Percentiles rank a stretch among this genome's conserved stretches.
Conservation (phyloP, 2,888 invertebrate genomes). For the Cerastis leucographa region DNA sequence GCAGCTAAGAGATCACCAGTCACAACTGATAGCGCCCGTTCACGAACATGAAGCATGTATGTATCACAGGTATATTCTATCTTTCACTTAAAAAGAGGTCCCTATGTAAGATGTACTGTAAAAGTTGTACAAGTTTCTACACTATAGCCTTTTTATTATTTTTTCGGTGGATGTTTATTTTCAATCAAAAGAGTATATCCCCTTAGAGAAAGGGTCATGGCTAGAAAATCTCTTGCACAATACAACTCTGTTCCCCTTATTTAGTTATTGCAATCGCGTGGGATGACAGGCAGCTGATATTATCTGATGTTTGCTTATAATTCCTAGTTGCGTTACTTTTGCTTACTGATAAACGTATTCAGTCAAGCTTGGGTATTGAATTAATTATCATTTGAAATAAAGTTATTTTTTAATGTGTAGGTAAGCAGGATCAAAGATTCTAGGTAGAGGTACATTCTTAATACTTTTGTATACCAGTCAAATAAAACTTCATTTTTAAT, state of each 20-base stretch:
- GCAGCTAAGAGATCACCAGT: no score
- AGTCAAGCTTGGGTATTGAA: not conserved
- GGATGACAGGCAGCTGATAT: constrained; percentile 39
- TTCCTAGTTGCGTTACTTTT: constrained; percentile 1
- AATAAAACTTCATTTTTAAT: no score
- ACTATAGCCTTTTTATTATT: no score
- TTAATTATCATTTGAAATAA: not conserved
- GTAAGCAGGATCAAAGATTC: no score
- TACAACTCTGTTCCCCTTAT: constrained; percentile 32
- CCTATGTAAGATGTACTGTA: no score
- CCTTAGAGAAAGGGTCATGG: not conserved
- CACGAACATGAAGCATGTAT: no score
- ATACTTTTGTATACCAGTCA: not conserved
- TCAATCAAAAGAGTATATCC: constrained; percentile 28
- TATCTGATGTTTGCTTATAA: constrained; percentile 28
- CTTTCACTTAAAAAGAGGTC: no score
- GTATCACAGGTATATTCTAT: no score
- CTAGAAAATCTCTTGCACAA: constrained; percentile 22
- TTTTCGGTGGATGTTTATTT: constrained; percentile 29
- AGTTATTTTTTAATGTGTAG: not conserved
- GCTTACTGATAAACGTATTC: not conserved
- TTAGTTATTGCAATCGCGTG: constrained; percentile 28
- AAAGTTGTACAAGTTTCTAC: no score
- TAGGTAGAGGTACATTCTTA: not conserved
- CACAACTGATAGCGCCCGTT: no score